phyloP scores from a whole-genome alignment of 1,140 invertebrate genomes.

The Apis mellifera region Amel_HAv3.1 CM009931.2:25906501-25907000 shows the following conservation, averaged over 20 bases:
- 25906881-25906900: conserved; percentile 63
- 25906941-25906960: conserved; percentile 73
- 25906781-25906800: conserved; percentile 67
- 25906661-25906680: conserved; percentile 10
- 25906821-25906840: conserved; percentile 48
- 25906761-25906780: background rate
- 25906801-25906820: conserved; percentile 54
- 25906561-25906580: conserved; percentile 28
- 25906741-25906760: conserved; percentile 52
- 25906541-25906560: background rate
- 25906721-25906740: conserved; percentile 53
- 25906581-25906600: background rate
- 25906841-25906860: conserved; percentile 65
- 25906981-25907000: background rate
- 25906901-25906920: conserved; percentile 71
- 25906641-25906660: background rate
- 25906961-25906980: too few relatives aligned
- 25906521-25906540: background rate
- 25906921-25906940: conserved; percentile 67
- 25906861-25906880: conserved; percentile 63
- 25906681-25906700: conserved; percentile 44
- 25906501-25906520: background rate
- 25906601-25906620: background rate
- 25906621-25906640: background rate
- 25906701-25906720: conserved; percentile 49